phyloP scores from a whole-genome alignment of 2,888 invertebrate genomes.

The Colletes collaris region DNA sequence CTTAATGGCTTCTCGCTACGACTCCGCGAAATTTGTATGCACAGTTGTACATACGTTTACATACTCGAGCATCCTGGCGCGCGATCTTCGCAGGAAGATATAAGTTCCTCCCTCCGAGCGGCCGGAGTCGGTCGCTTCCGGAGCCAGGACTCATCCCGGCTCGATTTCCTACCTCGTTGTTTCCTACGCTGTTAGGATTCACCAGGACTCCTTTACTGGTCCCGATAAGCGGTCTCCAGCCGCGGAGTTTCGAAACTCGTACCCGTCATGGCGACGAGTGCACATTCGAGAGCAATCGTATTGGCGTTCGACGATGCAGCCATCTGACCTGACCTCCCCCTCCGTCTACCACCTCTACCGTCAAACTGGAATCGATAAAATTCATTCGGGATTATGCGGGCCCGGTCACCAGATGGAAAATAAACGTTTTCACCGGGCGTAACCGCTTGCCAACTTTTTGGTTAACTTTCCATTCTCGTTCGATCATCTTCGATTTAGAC shows the following conservation, averaged over 20 bases:
- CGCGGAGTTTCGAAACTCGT: constrained; percentile 59
- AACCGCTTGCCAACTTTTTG: constrained; percentile 16
- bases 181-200: constrained; percentile 31
- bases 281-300: constrained; percentile 57
- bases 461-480: constrained; percentile 2
- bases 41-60: constrained; percentile 13
- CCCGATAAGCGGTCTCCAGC: constrained; percentile 45
- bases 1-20: neutral
- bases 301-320: constrained; percentile 39
- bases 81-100: constrained; percentile 41
- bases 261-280: constrained; percentile 44
- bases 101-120: constrained; percentile 29
- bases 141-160: constrained; percentile 21
- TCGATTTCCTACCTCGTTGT: constrained; percentile 58
- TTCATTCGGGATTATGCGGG: constrained; percentile 54
- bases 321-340: constrained; percentile 19
- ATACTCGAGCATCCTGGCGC: constrained; percentile 27
- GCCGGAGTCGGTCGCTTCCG: constrained; percentile 30
- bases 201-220: constrained; percentile 32
- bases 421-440: constrained; percentile 26
- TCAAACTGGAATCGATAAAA: constrained; percentile 49
- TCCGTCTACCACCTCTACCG: neutral
- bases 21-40: constrained; percentile 29
- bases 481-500: neutral
- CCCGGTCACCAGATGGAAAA: constrained; percentile 37